Conservation (phyloP, 2,797 vertebrate species). For the Pangasius macronema region DNA sequence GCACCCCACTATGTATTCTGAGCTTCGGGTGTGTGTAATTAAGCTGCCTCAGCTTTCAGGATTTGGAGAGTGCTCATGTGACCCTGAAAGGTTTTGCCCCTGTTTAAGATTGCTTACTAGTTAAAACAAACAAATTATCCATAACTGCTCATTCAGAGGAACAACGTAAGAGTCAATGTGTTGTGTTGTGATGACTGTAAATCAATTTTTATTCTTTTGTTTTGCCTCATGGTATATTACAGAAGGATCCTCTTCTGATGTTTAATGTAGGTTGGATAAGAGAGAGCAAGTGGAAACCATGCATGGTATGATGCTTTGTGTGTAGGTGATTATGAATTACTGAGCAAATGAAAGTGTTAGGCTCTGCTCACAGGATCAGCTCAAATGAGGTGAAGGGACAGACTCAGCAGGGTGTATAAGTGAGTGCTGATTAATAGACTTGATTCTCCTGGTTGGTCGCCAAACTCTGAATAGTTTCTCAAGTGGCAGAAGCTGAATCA, state of each 20-base stretch:
- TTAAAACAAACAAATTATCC: neutral
- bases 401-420: constrained; percentile 26
- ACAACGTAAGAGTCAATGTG: too few species aligned
- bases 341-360: constrained; percentile 63
- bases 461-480: constrained; percentile 57
- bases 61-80: neutral
- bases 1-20: neutral
- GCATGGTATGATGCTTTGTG: neutral
- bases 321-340: constrained; percentile 64
- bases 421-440: constrained; percentile 56
- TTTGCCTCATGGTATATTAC: constrained; percentile 33
- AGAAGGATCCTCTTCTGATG: neutral
- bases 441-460: constrained; percentile 55
- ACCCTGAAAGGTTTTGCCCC: neutral
- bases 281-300: neutral
- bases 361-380: neutral
- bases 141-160: neutral
- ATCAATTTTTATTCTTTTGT: constrained; percentile 31
- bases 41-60: neutral
- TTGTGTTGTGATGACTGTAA: constrained; percentile 21
- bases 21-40: neutral
- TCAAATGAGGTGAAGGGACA: constrained; percentile 54
- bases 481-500: constrained; percentile 63
- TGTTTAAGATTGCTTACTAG: neutral
- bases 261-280: neutral